These are phyloP conservation scores for Caenorhabditis uteleia DNA, from an alignment of 2,888 invertebrate genomes.

Conservation along the genomic window DNA sequence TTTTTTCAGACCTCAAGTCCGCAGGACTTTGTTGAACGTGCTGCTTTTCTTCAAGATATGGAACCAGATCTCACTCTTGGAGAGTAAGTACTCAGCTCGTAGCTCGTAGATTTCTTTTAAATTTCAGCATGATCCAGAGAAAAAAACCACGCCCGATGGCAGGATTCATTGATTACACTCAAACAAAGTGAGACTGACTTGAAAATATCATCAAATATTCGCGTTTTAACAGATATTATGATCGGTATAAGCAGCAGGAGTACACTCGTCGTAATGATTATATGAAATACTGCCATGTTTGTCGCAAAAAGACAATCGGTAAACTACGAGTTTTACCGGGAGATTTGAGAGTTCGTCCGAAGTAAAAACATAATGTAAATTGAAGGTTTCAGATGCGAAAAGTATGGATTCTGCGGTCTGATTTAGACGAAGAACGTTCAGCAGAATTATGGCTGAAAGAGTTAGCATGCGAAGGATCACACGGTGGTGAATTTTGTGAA, in stretches of 20 bases:
- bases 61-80: too few species aligned
- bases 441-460: conserved; percentile 46
- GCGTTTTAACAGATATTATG: conserved; percentile 37
- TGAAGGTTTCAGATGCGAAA: conserved; percentile 30
- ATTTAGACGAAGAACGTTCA: conserved; percentile 45
- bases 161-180: conserved; percentile 7
- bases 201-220: too few species aligned
- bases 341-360: too few species aligned
- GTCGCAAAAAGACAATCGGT: conserved; percentile 42
- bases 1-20: too few species aligned
- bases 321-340: conserved; percentile 48
- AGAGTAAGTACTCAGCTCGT: too few species aligned
- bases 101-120: neutral
- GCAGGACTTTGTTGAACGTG: too few species aligned
- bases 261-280: conserved; percentile 42
- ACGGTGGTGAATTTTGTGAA: conserved; percentile 46
- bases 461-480: conserved; percentile 42
- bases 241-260: conserved; percentile 38
- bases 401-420: conserved; percentile 46
- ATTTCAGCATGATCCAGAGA: too few species aligned
- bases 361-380: conserved; percentile 1
- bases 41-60: too few species aligned
- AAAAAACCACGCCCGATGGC: too few species aligned
- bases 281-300: conserved; percentile 50
- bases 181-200: too few species aligned